These are phyloP conservation scores for Brachionichthys hirsutus DNA, from an alignment of 2,113 vertebrate genomes.

Conservation along the genomic window DNA sequence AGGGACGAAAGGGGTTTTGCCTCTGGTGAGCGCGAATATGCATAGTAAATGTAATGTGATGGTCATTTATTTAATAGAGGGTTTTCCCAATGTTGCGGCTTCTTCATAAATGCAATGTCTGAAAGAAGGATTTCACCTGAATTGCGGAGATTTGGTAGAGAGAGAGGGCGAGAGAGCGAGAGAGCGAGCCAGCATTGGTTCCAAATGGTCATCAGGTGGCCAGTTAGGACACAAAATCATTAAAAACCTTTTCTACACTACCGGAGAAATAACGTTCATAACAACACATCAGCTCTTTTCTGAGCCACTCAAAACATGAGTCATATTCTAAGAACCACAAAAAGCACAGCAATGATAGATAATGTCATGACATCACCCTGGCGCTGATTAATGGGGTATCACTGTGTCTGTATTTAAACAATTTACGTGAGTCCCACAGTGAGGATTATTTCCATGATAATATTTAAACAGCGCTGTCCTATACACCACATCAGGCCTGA, in stretches of 20 bases:
- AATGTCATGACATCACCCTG: slow-evolving; percentile 68
- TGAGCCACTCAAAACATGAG: slow-evolving; percentile 43
- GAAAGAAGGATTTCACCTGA: too few relatives aligned
- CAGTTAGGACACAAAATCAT: neutral
- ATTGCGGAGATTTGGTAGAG: too few relatives aligned
- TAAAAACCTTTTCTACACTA: neutral
- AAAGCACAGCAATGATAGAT: slow-evolving; percentile 52
- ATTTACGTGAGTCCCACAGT: slow-evolving; percentile 71
- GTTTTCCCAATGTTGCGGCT: neutral
- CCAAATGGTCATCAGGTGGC: neutral
- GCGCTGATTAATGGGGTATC: slow-evolving; percentile 71
- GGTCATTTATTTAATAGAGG: neutral
- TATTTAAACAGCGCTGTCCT: slow-evolving; percentile 75
- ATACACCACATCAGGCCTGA: slow-evolving; percentile 51
- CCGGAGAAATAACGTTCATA: neutral
- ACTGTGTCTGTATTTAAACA: slow-evolving; percentile 74
- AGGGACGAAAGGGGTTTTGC: neutral
- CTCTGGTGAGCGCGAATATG: neutral
- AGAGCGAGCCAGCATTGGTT: neutral
- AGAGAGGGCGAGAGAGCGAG: too few relatives aligned
- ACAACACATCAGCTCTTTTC: neutral
- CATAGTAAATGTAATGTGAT: neutral
- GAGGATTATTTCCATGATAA: slow-evolving; percentile 76
- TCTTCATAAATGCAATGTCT: neutral
- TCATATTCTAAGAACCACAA: slow-evolving; percentile 42